Evolutionary conservation across 2,888 invertebrate species (phyloP).

Genomic region (Pimpla rufipes): DNA sequence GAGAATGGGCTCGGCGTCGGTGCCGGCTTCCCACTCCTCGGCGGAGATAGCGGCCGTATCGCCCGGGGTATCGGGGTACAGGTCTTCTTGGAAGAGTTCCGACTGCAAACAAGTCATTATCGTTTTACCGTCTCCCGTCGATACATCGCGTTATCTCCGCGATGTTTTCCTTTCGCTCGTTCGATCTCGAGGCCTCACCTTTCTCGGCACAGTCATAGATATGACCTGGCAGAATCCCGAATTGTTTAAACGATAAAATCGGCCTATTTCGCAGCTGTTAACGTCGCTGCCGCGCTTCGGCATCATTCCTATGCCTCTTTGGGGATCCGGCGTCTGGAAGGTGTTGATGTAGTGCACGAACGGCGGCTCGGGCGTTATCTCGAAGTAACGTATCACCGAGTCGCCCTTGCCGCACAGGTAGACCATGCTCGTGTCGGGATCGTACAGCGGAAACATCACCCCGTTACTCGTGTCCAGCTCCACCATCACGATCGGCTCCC

Average conservation of each 20-base stretch:
- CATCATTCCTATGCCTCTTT: conserved; percentile 98
- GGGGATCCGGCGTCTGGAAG: conserved; percentile 98
- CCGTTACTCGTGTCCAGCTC: conserved; percentile 98
- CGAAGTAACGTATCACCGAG: conserved; percentile 98
- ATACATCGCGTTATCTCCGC: background rate
- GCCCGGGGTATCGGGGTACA: conserved; percentile 97
- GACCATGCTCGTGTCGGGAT: conserved; percentile 97
- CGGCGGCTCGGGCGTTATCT: conserved; percentile 96
- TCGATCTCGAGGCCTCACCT: conserved; percentile 86
- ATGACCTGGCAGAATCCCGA: conserved; percentile 97
- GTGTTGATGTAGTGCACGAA: conserved; percentile 99
- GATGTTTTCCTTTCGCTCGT: background rate
- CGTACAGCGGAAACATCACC: conserved; percentile 98
- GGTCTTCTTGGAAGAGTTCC: conserved; percentile 98
- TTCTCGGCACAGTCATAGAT: conserved; percentile 99
- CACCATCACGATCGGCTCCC: conserved; percentile 96
- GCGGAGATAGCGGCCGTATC: conserved; percentile 95
- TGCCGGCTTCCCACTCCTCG: conserved; percentile 96
- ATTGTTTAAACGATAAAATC: conserved; percentile 98
- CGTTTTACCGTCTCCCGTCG: background rate
- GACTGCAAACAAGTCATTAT: conserved; percentile 86
- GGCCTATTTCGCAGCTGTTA: conserved; percentile 96
- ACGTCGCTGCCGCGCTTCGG: conserved; percentile 99
- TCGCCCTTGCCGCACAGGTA: conserved; percentile 99
- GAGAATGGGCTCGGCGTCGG: conserved; percentile 95